These are phyloP conservation scores for Cerceris rybyensis DNA, from an alignment of 2,888 invertebrate species.

Conservation along the genomic window DNA sequence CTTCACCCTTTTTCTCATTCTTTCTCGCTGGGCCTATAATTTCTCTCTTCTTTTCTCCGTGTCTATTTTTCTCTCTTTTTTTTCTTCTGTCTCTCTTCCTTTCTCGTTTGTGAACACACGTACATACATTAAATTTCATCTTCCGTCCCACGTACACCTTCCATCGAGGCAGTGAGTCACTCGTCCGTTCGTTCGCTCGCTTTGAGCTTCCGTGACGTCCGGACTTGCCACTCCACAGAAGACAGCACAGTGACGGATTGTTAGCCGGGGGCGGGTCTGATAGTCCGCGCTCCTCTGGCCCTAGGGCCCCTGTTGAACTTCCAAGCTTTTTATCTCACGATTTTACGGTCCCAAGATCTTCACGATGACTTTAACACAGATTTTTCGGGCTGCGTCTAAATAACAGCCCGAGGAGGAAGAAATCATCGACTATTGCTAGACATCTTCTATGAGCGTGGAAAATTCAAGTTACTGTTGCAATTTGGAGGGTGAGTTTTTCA, in stretches of 20 bases:
- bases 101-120: slow-evolving; percentile 41
- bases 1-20: slow-evolving; percentile 32
- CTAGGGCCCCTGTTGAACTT: slow-evolving; percentile 5
- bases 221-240: slow-evolving; percentile 37
- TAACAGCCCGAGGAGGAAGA: neutral
- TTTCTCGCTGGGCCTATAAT: slow-evolving; percentile 34
- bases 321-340: slow-evolving; percentile 9
- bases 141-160: slow-evolving; percentile 61
- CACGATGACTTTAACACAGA: neutral
- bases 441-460: no score
- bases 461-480: no score
- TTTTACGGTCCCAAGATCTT: slow-evolving; percentile 29
- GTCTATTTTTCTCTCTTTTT: neutral
- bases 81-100: slow-evolving; percentile 34
- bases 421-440: neutral
- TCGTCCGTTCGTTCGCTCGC: slow-evolving; percentile 46
- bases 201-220: slow-evolving; percentile 58
- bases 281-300: slow-evolving; percentile 42
- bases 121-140: slow-evolving; percentile 66
- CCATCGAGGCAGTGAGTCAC: slow-evolving; percentile 57
- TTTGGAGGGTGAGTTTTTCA: no score
- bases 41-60: slow-evolving; percentile 32
- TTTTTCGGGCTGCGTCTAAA: slow-evolving; percentile 1
- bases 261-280: slow-evolving; percentile 67
- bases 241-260: slow-evolving; percentile 69